These are phyloP conservation scores for Drosophila nigricruria DNA, from an alignment of 2,888 invertebrate species.

Conservation along the genomic window DNA sequence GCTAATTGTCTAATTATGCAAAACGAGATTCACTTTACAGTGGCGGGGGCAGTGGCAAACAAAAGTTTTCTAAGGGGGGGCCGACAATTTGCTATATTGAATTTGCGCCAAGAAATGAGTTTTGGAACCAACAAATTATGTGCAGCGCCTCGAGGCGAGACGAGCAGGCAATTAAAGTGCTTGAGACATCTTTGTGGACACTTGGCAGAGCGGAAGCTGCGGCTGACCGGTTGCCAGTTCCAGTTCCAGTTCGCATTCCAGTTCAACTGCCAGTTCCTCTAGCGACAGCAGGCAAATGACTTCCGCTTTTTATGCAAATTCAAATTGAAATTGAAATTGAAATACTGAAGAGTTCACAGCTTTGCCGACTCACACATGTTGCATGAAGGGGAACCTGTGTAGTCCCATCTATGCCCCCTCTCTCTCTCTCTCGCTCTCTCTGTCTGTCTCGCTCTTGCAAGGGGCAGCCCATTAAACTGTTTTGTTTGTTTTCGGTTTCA, in stretches of 20 bases:
- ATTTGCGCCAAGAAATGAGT: conserved; percentile 32
- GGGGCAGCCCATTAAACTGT: conserved; percentile 50
- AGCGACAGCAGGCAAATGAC: conserved; percentile 55
- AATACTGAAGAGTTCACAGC: conserved; percentile 26
- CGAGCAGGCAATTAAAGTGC: conserved; percentile 63
- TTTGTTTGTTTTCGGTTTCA: conserved; percentile 52
- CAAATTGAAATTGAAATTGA: conserved; percentile 45
- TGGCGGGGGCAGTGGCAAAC: neutral
- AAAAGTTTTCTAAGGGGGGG: conserved; percentile 18
- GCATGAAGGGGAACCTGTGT: neutral
- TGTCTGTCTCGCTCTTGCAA: neutral
- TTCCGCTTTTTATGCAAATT: conserved; percentile 68
- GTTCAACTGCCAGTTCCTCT: neutral
- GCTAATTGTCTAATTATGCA: conserved; percentile 60
- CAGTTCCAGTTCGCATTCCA: conserved; percentile 10
- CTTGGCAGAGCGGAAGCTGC: conserved; percentile 31
- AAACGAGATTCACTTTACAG: conserved; percentile 17
- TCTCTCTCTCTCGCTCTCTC: neutral
- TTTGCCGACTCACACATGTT: conserved; percentile 42
- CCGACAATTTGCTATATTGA: conserved; percentile 42
- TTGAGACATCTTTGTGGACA: conserved; percentile 61
- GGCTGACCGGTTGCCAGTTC: conserved; percentile 24
- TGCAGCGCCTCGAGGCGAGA: conserved; percentile 15
- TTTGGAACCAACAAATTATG: neutral
- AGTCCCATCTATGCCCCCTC: neutral